Conservation (phyloP, 2,888 invertebrate species). For the Idaea aversata region DNA sequence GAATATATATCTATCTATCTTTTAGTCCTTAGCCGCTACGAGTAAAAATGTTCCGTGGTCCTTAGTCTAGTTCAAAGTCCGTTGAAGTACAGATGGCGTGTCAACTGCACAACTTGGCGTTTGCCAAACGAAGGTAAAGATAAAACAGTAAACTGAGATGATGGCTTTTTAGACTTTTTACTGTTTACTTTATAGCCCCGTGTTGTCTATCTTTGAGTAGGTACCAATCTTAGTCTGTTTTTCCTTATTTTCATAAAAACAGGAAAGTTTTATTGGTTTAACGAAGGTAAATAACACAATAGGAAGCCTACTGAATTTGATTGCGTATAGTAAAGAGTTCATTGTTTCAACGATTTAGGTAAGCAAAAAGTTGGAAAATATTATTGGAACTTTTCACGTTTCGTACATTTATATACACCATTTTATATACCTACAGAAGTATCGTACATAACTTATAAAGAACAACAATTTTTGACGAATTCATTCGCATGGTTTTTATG, state of each 20-base stretch:
- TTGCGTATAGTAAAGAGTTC: not conserved
- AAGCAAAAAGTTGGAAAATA: not conserved
- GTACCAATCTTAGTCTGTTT: not conserved
- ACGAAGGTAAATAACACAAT: not conserved
- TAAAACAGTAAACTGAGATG: not conserved
- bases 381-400: not conserved
- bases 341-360: not conserved
- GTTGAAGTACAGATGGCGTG: not conserved
- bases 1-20: no score
- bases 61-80: no score
- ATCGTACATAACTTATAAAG: not conserved
- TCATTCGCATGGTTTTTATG: not conserved
- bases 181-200: not conserved
- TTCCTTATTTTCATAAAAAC: not conserved
- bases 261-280: not conserved
- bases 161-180: not conserved
- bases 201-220: not conserved
- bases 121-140: not conserved
- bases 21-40: no score
- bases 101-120: not conserved
- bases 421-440: no score
- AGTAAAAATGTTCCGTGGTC: no score
- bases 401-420: not conserved
- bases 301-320: not conserved
- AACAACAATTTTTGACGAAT: not conserved